Evolutionary conservation across 2,888 invertebrate species (phyloP), one percentile per base, ranked within the genome.

Genomic region (Cistogaster globosa): DNA sequence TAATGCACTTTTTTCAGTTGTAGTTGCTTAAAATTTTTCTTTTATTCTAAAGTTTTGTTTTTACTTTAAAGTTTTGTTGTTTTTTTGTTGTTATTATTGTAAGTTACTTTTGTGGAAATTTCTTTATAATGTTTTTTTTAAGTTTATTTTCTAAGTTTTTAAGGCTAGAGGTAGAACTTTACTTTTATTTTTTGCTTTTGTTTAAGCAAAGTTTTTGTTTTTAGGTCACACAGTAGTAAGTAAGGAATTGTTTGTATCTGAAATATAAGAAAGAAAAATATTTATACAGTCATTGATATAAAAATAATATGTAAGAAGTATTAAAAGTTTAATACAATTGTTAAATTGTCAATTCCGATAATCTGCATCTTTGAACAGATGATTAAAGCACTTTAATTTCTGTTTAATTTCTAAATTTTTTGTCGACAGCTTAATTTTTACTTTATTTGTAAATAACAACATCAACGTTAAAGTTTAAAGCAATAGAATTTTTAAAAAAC

Each of bases 1-100:
- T 77, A 77, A 77, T 85, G 76, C 87, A 87, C 88, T 86, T 85
- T 78, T 80, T 79, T 67, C 62, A 62, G 67, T 57, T 76, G 69
- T 77, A 65, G 32, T 83, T 77, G 62, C 55, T 76, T 74, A 51
- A 53, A 65, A 22, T 63, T 81, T n/a, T 20, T 72, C 26, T 18
- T 60, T 38, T 60, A 14, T 60, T 79, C n/a, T n/a, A n/a, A n/a
- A n/a, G n/a, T 26, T 48, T 74, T 36, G 8, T 36, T 60, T 45
- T 55, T 68, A 6, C 57, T 65, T 55, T 58, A 6, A 8, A 51
- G 51, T 53, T 82, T 51, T 53, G 53, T 36, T 53, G 53, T 42
- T 71, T 81, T n/a, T 51, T 80, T 69, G 38, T 45, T 80, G 67
- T 76, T 77, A 82, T 82, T 78, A 75, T 60, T 86, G 18, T 20